A percentile compares a stretch with the other conserved stretches of the same genome.
Conservation (phyloP, 2,797 vertebrate species). For the Ptychobarbus kaznakovi region DNA sequence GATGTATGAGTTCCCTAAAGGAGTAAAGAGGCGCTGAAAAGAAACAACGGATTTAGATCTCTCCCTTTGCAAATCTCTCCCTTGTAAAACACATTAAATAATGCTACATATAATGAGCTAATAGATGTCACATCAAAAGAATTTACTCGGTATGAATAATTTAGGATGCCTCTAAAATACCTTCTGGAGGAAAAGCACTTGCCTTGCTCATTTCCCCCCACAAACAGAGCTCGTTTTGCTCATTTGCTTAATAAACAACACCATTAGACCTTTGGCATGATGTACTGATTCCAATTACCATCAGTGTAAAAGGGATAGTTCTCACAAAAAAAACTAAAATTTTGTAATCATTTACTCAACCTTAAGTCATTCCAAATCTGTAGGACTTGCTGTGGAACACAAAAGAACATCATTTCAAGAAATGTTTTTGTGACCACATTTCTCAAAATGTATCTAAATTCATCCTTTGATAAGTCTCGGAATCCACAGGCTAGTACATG, state of each 20-base stretch:
- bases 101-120: conserved; percentile 68
- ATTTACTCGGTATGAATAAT: conserved; percentile 74
- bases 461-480: neutral
- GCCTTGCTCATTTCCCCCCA: conserved; percentile 50
- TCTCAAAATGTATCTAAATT: neutral
- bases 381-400: neutral
- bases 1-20: conserved; percentile 17
- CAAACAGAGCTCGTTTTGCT: conserved; percentile 50
- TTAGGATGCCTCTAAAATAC: conserved; percentile 66
- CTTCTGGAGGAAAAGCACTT: conserved; percentile 61
- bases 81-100: conserved; percentile 57
- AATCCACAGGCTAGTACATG: neutral
- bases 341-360: neutral
- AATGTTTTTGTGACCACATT: neutral
- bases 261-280: conserved; percentile 52
- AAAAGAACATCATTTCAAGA: neutral
- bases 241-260: conserved; percentile 62
- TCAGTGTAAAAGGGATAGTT: conserved; percentile 4
- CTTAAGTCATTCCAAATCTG: neutral
- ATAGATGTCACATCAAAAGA: conserved; percentile 72
- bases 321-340: neutral
- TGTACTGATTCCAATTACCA: conserved; percentile 40
- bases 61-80: conserved; percentile 20
- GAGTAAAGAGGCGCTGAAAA: conserved; percentile 51
- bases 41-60: neutral